Evolutionary conservation across 2,888 invertebrate genomes (phyloP).

Genomic region (Amiota mariae): DNA sequence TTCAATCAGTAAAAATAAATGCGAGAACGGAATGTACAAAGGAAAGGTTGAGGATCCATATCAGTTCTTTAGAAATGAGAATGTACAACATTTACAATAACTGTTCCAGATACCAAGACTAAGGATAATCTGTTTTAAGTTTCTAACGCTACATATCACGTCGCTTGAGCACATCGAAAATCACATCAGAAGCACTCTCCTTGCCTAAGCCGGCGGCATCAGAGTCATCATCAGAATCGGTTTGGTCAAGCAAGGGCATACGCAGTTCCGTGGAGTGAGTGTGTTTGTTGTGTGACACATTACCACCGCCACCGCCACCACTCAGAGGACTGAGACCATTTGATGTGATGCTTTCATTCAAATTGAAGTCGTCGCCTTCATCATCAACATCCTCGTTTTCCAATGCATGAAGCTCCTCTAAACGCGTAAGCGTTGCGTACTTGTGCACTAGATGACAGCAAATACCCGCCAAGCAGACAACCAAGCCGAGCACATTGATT

Average conservation of each 20-base stretch:
- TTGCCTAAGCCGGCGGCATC: constrained; percentile 56
- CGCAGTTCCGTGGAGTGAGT: constrained; percentile 2
- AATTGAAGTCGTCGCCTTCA: constrained; percentile 34
- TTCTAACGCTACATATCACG: constrained; percentile 73
- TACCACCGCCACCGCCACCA: not conserved
- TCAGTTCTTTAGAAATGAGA: constrained; percentile 4
- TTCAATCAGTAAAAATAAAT: not conserved
- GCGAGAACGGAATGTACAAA: not conserved
- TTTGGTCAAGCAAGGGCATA: constrained; percentile 70
- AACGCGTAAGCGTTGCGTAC: constrained; percentile 67
- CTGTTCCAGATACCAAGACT: not conserved
- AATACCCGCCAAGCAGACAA: constrained; percentile 92
- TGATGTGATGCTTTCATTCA: constrained; percentile 49
- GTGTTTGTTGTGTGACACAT: not conserved
- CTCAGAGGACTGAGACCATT: constrained; percentile 25
- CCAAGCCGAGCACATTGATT: constrained; percentile 88
- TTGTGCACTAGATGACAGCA: constrained; percentile 87
- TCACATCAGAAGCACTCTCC: constrained; percentile 73
- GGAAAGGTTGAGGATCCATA: not conserved
- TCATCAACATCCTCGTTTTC: constrained; percentile 55
- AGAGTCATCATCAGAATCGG: constrained; percentile 70
- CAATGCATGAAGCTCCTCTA: constrained; percentile 53
- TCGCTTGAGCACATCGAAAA: constrained; percentile 77
- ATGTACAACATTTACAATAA: constrained; percentile 29
- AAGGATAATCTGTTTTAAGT: not conserved